Evolutionary conservation across 2,797 vertebrate species (phyloP), one percentile per base, ranked within the genome.

Genomic region (Triplophysa yarkandensis): DNA sequence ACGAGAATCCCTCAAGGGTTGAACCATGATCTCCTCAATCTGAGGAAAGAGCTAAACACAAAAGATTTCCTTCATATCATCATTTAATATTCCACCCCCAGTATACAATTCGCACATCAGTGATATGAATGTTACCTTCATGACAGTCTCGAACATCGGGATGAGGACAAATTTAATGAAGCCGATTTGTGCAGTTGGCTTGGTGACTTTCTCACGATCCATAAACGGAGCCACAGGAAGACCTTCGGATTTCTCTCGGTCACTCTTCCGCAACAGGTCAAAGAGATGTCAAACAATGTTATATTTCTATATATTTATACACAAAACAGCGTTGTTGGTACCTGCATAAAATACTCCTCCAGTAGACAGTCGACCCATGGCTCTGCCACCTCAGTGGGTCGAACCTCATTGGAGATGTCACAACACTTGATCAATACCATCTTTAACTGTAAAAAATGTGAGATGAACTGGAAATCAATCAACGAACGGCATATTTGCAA

Each of bases 361-460:
- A 97, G 88, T 27, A 98, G 86, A 81, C 95, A 95, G 86, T 96
- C 95, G 70, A 96, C 93, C 96, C 96, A 98, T 0, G 94, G 95
- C 77, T 97, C 95, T 0, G 95, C 94, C 17, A 98, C 94, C 13
- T 94, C 92, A 84, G 91, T 93, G 0, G 95, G 95, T 16, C 96
- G 87, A 5, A 96, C 95, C 86, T 98, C 95, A 0, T 98, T 98
- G 63, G 95, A 98, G 85, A 97, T 96, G 82, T 98, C 96, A 8
- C 96, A 97, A 82, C 96, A 97, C 84, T 98, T 98, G 84, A 98
- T 94, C 89, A 97, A 81, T 14, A 98, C 89, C 94, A 96, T 96
- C 91, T 96, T 97, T 83, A 98, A 85, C 96, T 97, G 88, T 19
- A 46, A 64, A 32, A 57, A 14, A n/a, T 27, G 14, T 43, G 3